Conservation (phyloP, 2,888 invertebrate species). For the Spatulosminthurus flaviceps region DNA sequence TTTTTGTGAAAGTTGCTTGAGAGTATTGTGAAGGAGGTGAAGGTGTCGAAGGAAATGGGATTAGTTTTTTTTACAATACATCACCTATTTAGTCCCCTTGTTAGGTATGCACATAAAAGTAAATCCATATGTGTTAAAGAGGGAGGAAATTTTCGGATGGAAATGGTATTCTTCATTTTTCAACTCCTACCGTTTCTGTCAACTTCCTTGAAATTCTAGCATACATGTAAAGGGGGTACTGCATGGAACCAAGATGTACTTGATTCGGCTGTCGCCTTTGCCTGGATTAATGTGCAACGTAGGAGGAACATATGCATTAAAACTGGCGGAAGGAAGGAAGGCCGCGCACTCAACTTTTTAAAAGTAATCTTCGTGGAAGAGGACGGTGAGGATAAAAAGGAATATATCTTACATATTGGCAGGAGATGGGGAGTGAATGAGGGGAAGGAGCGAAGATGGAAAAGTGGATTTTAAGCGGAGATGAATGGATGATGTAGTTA, state of each 20-base stretch:
- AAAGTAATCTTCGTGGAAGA: neutral
- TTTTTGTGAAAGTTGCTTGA: no score
- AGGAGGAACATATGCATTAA: no score
- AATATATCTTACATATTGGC: neutral
- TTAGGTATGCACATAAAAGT: neutral
- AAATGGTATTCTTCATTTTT: conserved; percentile 54
- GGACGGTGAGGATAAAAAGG: neutral
- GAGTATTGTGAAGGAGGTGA: no score
- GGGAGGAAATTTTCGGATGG: conserved; percentile 42
- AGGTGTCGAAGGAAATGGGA: conserved; percentile 9
- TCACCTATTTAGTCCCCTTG: neutral
- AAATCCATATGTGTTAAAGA: neutral
- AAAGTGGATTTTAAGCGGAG: conserved; percentile 9
- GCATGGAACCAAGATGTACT: neutral
- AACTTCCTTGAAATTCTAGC: neutral
- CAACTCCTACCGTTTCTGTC: conserved; percentile 5
- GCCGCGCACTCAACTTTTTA: neutral
- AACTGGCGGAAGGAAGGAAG: no score
- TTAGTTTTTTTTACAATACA: neutral
- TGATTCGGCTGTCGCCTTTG: no score
- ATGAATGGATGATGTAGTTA: conserved; percentile 29
- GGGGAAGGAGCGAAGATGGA: neutral
- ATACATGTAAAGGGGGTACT: neutral
- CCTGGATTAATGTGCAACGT: no score
- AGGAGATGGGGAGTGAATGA: neutral